Conservation (phyloP, 1,140 invertebrate genomes). For the Megalonaias nervosa region DNA sequence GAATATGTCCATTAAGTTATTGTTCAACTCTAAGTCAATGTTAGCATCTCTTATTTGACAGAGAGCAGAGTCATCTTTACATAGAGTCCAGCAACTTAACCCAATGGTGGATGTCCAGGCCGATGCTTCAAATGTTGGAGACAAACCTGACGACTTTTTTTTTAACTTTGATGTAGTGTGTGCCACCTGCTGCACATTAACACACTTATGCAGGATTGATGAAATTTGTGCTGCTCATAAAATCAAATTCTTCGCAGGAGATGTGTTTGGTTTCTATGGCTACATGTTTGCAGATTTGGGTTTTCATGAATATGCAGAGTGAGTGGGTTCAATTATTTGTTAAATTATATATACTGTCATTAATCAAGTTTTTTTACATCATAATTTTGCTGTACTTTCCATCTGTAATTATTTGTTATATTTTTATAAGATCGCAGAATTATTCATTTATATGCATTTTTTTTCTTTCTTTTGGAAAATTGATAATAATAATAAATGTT, state of each 20-base stretch:
- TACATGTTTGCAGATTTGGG: slow-evolving; percentile 93
- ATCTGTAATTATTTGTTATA: background rate
- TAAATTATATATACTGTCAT: background rate
- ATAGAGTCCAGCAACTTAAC: slow-evolving; percentile 87
- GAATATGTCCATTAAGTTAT: no score
- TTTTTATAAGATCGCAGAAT: background rate
- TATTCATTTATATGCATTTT: background rate
- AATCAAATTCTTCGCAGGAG: slow-evolving; percentile 90
- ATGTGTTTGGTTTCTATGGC: slow-evolving; percentile 95
- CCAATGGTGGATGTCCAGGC: slow-evolving; percentile 90
- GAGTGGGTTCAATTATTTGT: slow-evolving; percentile 68
- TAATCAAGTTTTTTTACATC: no score
- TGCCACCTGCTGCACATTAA: slow-evolving; percentile 81
- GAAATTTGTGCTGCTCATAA: slow-evolving; percentile 83
- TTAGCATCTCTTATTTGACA: slow-evolving; percentile 59
- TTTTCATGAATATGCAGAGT: slow-evolving; percentile 90
- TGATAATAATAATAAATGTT: background rate
- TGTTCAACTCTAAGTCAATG: no score
- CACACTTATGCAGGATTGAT: slow-evolving; percentile 84
- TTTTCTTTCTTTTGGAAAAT: background rate
- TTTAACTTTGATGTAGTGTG: slow-evolving; percentile 88
- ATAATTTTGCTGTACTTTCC: background rate
- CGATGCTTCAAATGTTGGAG: slow-evolving; percentile 78
- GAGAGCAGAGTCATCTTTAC: slow-evolving; percentile 87
- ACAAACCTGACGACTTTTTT: slow-evolving; percentile 81